Base-by-base conservation (phyloP, 2,888 invertebrate genomes). In the Caenorhabditis afra region DNA sequence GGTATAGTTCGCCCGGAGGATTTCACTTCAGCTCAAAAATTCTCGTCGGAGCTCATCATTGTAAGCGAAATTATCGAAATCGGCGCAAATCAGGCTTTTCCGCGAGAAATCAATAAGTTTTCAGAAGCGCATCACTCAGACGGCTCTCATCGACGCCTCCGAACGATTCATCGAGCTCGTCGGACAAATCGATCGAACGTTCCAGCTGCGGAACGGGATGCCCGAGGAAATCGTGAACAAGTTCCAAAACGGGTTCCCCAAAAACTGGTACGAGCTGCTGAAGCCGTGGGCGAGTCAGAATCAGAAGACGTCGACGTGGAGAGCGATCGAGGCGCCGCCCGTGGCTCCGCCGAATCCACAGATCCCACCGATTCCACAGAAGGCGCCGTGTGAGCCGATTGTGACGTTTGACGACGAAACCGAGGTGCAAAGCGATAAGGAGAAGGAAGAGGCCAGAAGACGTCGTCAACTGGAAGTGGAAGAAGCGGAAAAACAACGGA, bases 381-480 rank as follows among this genome's bases (percentile, higher is more conserved):
- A 29, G 29, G 7, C 29, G 29, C 7, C 58, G 4, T 52, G 35
- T 18, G 66, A 74, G 55, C 71, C 78, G 22, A 78, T 78, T 22
- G 71, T 78, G 3, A 78, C 78, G 4, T n/a, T 78, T 10, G 71
- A 66, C 4, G 78, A 78, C 22, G 78, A 78, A 12, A 71, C 77
- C 0, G 66, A 75, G 11, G n/a, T 74, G 12, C 50, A 58, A 16
- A 55, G 16, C 4, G 64, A 64, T 4, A 57, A 47, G 20, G 55
- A 39, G 47, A 29, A 39, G 44, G 12, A 47, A 14, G n/a, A n/a
- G n/a, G n/a, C n/a, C n/a, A 45, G 16, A 22, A 18, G 58, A 18
- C 4, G 41, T 39, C 29, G 12, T 37, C n/a, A 39, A 10, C 14
- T n/a, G 12, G 39, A n/a, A 53, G 53, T 37, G 47, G 41, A 16